Evolutionary conservation across 1,140 invertebrate genomes (phyloP).

Genomic region (Pseudomyrmex concolor): DNA sequence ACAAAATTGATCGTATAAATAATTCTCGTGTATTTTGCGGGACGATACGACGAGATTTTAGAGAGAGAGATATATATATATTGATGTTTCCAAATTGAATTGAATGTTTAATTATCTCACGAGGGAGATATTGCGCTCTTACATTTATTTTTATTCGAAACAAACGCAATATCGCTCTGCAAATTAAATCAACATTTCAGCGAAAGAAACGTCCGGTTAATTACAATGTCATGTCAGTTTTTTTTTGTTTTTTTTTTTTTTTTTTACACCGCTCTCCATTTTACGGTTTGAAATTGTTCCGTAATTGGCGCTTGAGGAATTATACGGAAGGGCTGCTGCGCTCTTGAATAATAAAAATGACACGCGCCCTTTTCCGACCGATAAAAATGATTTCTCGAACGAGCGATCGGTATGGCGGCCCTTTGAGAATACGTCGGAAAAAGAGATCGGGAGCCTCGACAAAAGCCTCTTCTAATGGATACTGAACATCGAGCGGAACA

Average conservation of each 20-base stretch:
- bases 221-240: background rate
- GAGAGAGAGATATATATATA: background rate
- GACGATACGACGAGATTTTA: background rate
- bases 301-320: background rate
- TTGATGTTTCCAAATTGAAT: too few relatives aligned
- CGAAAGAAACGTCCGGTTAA: background rate
- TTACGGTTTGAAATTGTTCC: background rate
- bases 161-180: too few relatives aligned
- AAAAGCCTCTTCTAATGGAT: slow-evolving; percentile 82
- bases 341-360: slow-evolving; percentile 4
- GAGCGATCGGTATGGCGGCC: slow-evolving; percentile 10
- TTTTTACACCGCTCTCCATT: background rate
- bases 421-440: slow-evolving; percentile 68
- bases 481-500: slow-evolving; percentile 75
- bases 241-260: too few relatives aligned
- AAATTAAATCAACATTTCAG: background rate
- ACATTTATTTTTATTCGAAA: too few relatives aligned
- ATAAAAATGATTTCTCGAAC: slow-evolving; percentile 2
- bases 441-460: slow-evolving; percentile 75
- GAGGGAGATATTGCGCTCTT: too few relatives aligned
- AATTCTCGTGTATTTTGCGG: background rate
- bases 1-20: slow-evolving; percentile 21
- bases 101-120: too few relatives aligned
- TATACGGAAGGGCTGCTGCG: background rate
- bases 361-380: background rate